A percentile compares a stretch with the other conserved stretches of the same genome.
These are phyloP conservation scores for Nebria ingens DNA, from an alignment of 1,140 invertebrate genomes.

Conservation along the genomic window DNA sequence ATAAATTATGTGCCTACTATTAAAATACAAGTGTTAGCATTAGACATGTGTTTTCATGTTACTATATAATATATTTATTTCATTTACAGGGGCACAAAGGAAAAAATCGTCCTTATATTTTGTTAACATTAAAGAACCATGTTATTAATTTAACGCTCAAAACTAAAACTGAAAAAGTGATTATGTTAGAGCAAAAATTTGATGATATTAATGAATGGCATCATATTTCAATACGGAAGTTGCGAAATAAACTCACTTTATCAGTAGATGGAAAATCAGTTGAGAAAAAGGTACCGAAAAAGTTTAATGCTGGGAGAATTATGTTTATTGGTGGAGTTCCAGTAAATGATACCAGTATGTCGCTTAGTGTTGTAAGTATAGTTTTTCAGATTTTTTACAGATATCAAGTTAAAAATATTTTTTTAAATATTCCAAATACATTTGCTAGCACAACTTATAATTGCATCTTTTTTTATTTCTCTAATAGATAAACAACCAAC, in stretches of 20 bases:
- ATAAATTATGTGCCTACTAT: no score
- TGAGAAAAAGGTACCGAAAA: slow-evolving; percentile 55
- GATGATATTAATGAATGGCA: slow-evolving; percentile 85
- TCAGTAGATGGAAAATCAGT: slow-evolving; percentile 55
- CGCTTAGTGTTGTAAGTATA: slow-evolving; percentile 37
- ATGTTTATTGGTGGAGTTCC: slow-evolving; percentile 73
- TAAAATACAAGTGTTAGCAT: no score
- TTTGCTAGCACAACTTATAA: background rate
- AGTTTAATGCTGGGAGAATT: slow-evolving; percentile 53
- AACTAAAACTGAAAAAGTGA: slow-evolving; percentile 51
- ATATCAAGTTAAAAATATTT: slow-evolving; percentile 20
- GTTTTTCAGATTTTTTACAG: slow-evolving; percentile 16
- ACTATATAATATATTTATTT: slow-evolving; percentile 10
- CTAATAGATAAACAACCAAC: slow-evolving; percentile 55
- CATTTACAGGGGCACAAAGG: slow-evolving; percentile 46
- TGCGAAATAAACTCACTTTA: slow-evolving; percentile 42
- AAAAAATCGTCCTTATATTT: slow-evolving; percentile 59
- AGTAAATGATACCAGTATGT: slow-evolving; percentile 37
- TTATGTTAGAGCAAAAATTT: slow-evolving; percentile 46
- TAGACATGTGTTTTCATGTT: no score
- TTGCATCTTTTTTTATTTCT: slow-evolving; percentile 15
- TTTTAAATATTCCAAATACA: no score
- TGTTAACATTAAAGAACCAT: slow-evolving; percentile 60
- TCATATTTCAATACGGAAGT: slow-evolving; percentile 49
- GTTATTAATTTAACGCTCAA: slow-evolving; percentile 56